phyloP scores from a whole-genome alignment of 2,113 vertebrate species.

The Corythaixoides concolor region DNA sequence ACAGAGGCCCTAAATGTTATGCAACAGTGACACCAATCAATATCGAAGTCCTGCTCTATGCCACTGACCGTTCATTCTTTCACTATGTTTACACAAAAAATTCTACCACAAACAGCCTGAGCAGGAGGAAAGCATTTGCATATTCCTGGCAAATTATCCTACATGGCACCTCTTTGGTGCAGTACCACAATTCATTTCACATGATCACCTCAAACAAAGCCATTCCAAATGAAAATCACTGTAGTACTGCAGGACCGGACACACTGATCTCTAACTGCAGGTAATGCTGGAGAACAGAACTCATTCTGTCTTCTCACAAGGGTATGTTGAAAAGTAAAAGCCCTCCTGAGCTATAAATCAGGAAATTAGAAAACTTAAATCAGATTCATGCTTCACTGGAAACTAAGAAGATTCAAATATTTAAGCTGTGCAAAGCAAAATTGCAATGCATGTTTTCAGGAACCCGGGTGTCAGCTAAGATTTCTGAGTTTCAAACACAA shows the following conservation, averaged over 20 bases:
- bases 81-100: neutral
- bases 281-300: neutral
- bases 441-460: neutral
- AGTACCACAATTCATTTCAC: neutral
- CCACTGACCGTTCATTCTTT: neutral
- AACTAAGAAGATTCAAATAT: neutral
- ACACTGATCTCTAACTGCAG: neutral
- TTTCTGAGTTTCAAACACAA: neutral
- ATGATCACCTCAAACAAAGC: neutral
- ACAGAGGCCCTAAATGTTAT: neutral
- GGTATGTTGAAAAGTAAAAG: neutral
- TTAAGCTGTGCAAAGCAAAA: neutral
- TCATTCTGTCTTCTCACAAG: neutral
- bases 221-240: neutral
- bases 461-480: neutral
- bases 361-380: neutral
- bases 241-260: neutral
- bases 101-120: neutral
- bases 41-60: neutral
- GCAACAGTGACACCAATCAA: conserved; percentile 18
- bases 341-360: neutral
- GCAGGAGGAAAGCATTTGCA: neutral
- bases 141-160: neutral
- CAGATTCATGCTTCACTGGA: neutral
- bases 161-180: neutral